Conservation (phyloP, 2,888 invertebrate species). For the Ophion ellenae region DNA sequence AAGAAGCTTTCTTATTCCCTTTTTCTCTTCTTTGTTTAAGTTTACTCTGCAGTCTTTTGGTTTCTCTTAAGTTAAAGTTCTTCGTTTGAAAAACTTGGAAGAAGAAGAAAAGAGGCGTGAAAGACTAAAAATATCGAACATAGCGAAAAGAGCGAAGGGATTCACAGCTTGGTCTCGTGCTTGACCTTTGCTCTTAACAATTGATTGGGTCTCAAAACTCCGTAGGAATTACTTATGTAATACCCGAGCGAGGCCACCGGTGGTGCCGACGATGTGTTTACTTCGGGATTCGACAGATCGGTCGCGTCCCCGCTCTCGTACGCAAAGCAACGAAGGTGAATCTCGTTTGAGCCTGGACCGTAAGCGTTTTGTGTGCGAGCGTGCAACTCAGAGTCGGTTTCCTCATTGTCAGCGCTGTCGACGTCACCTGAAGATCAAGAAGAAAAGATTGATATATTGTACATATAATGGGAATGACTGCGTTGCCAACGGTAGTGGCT, state of each 20-base stretch:
- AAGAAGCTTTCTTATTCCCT: background rate
- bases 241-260: conserved; percentile 71
- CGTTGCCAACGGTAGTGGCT: background rate
- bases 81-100: background rate
- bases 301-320: conserved; percentile 72
- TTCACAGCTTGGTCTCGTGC: conserved; percentile 81
- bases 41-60: conserved; percentile 51
- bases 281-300: conserved; percentile 69
- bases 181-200: conserved; percentile 80
- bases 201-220: conserved; percentile 78
- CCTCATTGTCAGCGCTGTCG: conserved; percentile 91
- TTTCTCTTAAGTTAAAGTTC: conserved; percentile 34
- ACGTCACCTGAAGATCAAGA: conserved; percentile 87
- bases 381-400: conserved; percentile 81
- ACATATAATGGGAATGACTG: too few relatives aligned
- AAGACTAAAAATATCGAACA: background rate
- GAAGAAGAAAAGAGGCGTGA: conserved; percentile 1
- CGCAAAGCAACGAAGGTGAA: conserved; percentile 71
- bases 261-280: conserved; percentile 66
- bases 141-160: conserved; percentile 2
- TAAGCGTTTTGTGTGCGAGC: conserved; percentile 73
- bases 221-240: conserved; percentile 77
- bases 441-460: background rate
- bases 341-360: conserved; percentile 65
- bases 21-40: conserved; percentile 12